Conservation (phyloP, 1,140 invertebrate species). For the Lepidostoma basale region DNA sequence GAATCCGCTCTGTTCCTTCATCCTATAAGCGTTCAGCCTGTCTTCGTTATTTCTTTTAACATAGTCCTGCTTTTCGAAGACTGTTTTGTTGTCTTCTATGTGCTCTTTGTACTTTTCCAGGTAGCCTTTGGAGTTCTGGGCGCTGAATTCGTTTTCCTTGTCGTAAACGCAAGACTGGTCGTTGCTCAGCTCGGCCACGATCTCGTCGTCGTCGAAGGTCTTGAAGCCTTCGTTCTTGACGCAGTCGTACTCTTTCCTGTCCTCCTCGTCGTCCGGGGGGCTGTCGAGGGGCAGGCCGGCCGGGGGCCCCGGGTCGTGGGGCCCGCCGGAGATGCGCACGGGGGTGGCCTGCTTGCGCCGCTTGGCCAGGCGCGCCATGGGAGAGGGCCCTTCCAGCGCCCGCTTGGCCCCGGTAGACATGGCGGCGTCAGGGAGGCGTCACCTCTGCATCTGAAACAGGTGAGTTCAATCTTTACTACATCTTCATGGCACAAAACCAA, state of each 20-base stretch:
- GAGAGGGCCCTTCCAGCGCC: constrained; percentile 31
- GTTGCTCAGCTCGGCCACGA: background rate
- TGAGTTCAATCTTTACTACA: no score
- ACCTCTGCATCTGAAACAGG: constrained; percentile 45
- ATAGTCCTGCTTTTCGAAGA: background rate
- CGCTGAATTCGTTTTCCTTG: constrained; percentile 8
- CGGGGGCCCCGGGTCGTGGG: constrained; percentile 30
- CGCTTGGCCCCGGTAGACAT: constrained; percentile 45
- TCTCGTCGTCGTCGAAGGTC: constrained; percentile 4
- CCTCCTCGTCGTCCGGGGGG: background rate
- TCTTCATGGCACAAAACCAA: no score
- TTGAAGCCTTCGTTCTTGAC: constrained; percentile 2
- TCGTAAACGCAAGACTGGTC: constrained; percentile 6
- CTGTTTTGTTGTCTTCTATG: constrained; percentile 17
- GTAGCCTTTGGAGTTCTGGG: constrained; percentile 15
- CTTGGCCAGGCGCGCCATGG: constrained; percentile 36
- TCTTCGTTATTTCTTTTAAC: constrained; percentile 28
- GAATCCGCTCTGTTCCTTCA: constrained; percentile 19
- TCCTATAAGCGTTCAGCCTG: constrained; percentile 28
- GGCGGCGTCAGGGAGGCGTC: constrained; percentile 44
- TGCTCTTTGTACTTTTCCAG: constrained; percentile 35
- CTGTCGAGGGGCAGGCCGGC: background rate
- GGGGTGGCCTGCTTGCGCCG: constrained; percentile 44
- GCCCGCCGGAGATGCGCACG: constrained; percentile 41
- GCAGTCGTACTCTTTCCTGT: constrained; percentile 22